Evolutionary conservation across 2,888 invertebrate genomes (phyloP), one percentile per base, ranked within the genome.

Genomic region (Copidosoma aretas): DNA sequence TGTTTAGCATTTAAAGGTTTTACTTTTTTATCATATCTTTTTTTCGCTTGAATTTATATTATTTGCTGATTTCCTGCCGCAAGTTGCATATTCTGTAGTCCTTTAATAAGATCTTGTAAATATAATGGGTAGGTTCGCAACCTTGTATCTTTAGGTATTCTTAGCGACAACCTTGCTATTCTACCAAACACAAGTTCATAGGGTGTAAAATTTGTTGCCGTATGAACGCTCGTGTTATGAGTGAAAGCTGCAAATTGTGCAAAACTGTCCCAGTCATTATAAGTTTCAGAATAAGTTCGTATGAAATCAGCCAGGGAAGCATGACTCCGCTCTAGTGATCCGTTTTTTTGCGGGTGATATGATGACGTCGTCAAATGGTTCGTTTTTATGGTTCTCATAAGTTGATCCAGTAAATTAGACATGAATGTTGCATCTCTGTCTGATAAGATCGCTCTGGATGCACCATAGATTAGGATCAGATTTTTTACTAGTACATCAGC

Each of bases 331-430:
- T 66, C 66, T 46, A 71, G 24, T 0, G 72, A 32, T 1, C 70
- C 72, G 21, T 71, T 67, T 1, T 67, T 64, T 67, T 71, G 70
- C 1, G 74, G 73, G 10, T 56, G 65, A n/a, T 70, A 71, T 2
- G 64, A 70, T 1, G 68, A 66, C 1, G 70, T 68, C 2, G 59
- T 70, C 10, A 69, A 17, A 32, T 70, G 67, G 54, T 64, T 60
- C 1, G 72, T 61, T 52, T 63, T 64, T 14, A 70, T 72, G 21
- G 63, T 72, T 59, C 67, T 68, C 1, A 58, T 24, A 1, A 74
- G 8, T 24, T 67, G 52, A n/a, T 56, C 19, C 12, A 72, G 43
- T 39, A 73, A 5, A 10, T 53, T 56, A 3, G 70, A 58, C 4
- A 59, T 67, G 25, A 73, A 68, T 1, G 61, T 51, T 10, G 52